Evolutionary conservation across 2,113 vertebrate species (phyloP).

Genomic region (Beaufortia kweichowensis): DNA sequence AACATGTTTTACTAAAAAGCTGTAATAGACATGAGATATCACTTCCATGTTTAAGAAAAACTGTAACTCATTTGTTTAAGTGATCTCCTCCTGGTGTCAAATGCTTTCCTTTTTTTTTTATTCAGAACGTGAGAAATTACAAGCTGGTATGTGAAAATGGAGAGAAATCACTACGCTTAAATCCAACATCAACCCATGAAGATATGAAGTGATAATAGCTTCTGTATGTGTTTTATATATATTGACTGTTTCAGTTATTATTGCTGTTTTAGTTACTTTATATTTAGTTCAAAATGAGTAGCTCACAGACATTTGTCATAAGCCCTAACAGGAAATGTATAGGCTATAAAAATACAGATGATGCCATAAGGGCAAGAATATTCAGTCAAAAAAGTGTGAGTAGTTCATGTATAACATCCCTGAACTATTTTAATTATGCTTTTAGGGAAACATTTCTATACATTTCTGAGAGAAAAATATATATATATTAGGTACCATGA

Average conservation of each 20-base stretch:
- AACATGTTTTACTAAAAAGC: neutral
- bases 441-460: too few species aligned
- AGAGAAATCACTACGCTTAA: conserved; percentile 14
- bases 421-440: too few species aligned
- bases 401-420: too few species aligned
- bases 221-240: conserved; percentile 24
- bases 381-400: neutral
- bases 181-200: conserved; percentile 9
- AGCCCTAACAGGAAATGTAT: neutral
- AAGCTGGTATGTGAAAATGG: neutral
- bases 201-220: conserved; percentile 2
- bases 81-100: neutral
- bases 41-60: neutral
- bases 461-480: too few species aligned
- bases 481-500: too few species aligned
- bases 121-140: neutral
- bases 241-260: conserved; percentile 24
- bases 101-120: neutral
- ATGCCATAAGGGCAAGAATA: neutral
- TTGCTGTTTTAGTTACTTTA: conserved; percentile 6
- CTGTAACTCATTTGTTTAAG: neutral
- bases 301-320: neutral
- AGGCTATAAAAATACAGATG: too few species aligned
- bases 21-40: neutral
- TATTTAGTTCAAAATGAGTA: neutral